Percentiles rank a stretch among this genome's conserved stretches.
phyloP scores from a whole-genome alignment of 2,113 vertebrate species.

The Thinocorus orbignyianus region DNA sequence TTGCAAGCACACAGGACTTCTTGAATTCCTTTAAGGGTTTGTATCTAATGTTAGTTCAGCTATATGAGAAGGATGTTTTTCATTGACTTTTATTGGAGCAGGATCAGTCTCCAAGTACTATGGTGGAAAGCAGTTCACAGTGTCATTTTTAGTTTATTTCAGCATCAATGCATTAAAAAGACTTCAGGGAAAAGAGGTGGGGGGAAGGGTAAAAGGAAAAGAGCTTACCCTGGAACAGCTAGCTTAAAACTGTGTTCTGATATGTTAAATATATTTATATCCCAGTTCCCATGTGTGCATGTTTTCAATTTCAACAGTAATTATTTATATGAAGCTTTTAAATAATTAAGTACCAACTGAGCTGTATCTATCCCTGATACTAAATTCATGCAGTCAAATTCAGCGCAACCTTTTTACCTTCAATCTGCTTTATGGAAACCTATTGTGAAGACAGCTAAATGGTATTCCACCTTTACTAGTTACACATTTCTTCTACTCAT shows the following conservation, averaged over 20 bases:
- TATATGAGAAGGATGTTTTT: neutral
- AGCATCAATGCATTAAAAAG: neutral
- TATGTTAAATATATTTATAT: conserved; percentile 29
- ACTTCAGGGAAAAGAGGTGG: neutral
- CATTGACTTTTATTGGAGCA: neutral
- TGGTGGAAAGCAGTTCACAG: neutral
- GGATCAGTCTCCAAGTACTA: neutral
- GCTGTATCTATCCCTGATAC: neutral
- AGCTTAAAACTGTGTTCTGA: neutral
- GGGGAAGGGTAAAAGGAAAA: neutral
- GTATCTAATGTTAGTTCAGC: neutral
- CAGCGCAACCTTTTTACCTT: conserved; percentile 2
- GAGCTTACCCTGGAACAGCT: neutral
- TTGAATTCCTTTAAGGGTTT: neutral
- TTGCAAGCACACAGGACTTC: neutral
- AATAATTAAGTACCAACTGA: conserved; percentile 62
- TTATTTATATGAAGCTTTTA: conserved; percentile 69
- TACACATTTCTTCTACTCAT: conserved; percentile 12
- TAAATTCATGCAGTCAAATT: neutral
- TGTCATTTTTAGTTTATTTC: conserved; percentile 40
- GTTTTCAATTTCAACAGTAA: conserved; percentile 66
- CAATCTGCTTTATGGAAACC: neutral
- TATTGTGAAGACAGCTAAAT: neutral
- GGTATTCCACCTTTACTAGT: neutral
- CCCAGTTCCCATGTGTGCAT: neutral